Conservation (phyloP, 2,797 vertebrate species). For the Pteropus rufus region DNA sequence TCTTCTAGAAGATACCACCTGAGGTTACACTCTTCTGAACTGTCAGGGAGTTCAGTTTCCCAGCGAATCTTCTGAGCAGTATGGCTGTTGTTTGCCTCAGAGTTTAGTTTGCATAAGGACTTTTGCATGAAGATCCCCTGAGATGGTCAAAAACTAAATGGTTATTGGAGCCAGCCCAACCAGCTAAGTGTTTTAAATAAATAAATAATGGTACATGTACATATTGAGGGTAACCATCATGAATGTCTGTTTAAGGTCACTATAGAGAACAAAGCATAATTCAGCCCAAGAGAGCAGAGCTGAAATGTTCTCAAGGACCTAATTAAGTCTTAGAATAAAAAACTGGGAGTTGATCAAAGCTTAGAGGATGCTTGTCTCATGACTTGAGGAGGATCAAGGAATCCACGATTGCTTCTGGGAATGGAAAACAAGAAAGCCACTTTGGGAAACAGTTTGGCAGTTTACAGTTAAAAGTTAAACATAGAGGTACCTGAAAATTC, state of each 20-base stretch:
- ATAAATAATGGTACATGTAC: slow-evolving; percentile 1
- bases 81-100: neutral
- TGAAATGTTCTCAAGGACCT: neutral
- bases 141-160: neutral
- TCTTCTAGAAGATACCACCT: neutral
- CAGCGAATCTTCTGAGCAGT: neutral
- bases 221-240: neutral
- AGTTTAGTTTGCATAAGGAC: neutral
- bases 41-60: neutral
- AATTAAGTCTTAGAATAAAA: slow-evolving; percentile 2
- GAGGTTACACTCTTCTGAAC: neutral
- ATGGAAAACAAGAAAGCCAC: neutral
- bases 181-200: slow-evolving; percentile 34
- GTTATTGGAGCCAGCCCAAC: neutral
- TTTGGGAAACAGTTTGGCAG: neutral
- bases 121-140: neutral
- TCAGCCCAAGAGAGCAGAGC: neutral
- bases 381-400: neutral
- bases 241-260: neutral
- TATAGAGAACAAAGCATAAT: neutral
- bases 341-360: neutral
- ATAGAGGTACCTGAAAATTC: neutral
- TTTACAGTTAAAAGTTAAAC: neutral
- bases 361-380: neutral
- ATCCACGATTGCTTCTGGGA: neutral